Evolutionary conservation across 1,140 invertebrate genomes (phyloP), one percentile per base, ranked within the genome.

Genomic region (Drosophila asahinai): DNA sequence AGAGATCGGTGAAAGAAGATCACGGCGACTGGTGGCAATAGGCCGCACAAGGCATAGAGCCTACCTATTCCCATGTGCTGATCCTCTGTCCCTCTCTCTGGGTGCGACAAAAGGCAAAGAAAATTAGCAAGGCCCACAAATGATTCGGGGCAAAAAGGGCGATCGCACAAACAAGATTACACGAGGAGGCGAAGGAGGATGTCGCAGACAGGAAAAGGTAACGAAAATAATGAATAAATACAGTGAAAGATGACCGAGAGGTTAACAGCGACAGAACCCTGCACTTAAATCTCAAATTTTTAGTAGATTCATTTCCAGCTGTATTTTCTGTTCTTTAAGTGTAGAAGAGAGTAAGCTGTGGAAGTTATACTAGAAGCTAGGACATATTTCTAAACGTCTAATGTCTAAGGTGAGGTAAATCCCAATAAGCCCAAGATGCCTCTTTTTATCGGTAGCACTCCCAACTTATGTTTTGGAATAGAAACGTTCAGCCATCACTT

Each of bases 131-230:
- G 75, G 83, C 83, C 83, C 68, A 81, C 81, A 78, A 75, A 83
- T 73, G 67, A 78, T 42, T 68, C 75, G 77, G 77, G 67, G 67
- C 82, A 83, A 76, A 77, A 80, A 90, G 84, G 84, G 77, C 84
- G 86, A 87, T 87, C 70, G 66, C 84, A 81, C 84, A 89, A 89
- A 86, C 86, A 89, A 89, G 84, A 89, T 89, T 86, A 90, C 63
- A 52, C 51, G 62, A 55, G 66, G 71, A 66, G 42, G 48, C 22
- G 25, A 45, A 66, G 52, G 54, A 73, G 45, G 70, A 74, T 52
- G 47, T 73, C 30, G 57, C 47, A 72, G 54, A 49, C 70, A 73
- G 66, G 52, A 72, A 71, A 72, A 71, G 65, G 65, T 49, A 40
- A 42, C 17, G 33, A 49, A 72, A 72, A 72, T 71, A 42, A 19